These are phyloP conservation scores for Gracilinanus agilis DNA, from an alignment of 2,113 vertebrate species.

Conservation along the genomic window DNA sequence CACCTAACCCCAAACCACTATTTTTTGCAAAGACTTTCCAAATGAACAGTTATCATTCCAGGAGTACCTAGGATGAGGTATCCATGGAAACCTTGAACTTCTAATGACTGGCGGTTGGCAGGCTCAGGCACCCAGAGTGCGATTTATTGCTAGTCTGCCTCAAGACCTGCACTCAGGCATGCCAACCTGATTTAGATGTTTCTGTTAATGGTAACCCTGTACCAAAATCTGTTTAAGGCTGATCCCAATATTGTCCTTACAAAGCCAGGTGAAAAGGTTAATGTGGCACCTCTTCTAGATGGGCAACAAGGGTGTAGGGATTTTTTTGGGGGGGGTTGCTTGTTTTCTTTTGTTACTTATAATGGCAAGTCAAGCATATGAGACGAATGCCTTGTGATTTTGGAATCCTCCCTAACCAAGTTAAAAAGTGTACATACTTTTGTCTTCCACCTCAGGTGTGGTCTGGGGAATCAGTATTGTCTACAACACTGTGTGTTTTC, in stretches of 20 bases:
- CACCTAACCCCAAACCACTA: background rate
- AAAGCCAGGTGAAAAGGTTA: slow-evolving; percentile 58
- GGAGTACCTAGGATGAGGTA: slow-evolving; percentile 6
- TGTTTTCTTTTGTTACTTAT: background rate
- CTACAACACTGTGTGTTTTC: slow-evolving; percentile 50
- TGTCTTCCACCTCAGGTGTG: slow-evolving; percentile 13
- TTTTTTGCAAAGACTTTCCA: slow-evolving; percentile 40
- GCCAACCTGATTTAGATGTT: background rate
- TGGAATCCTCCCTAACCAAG: background rate
- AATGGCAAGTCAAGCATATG: slow-evolving; percentile 45
- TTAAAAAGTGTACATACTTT: background rate
- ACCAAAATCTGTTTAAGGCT: slow-evolving; percentile 27
- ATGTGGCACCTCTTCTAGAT: background rate
- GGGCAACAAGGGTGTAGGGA: background rate
- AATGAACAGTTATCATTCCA: slow-evolving; percentile 30
- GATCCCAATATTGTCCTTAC: slow-evolving; percentile 14
- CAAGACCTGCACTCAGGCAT: background rate
- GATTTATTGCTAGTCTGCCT: slow-evolving; percentile 34
- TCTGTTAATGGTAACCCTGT: background rate
- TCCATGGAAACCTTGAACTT: slow-evolving; percentile 39
- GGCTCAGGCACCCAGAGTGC: background rate
- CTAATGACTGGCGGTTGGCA: slow-evolving; percentile 27
- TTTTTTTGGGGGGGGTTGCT: slow-evolving; percentile 16
- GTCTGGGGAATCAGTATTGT: slow-evolving; percentile 23
- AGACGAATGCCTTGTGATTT: slow-evolving; percentile 9